Conservation (phyloP, 2,113 vertebrate genomes). For the Lipotes vexillifer region DNA sequence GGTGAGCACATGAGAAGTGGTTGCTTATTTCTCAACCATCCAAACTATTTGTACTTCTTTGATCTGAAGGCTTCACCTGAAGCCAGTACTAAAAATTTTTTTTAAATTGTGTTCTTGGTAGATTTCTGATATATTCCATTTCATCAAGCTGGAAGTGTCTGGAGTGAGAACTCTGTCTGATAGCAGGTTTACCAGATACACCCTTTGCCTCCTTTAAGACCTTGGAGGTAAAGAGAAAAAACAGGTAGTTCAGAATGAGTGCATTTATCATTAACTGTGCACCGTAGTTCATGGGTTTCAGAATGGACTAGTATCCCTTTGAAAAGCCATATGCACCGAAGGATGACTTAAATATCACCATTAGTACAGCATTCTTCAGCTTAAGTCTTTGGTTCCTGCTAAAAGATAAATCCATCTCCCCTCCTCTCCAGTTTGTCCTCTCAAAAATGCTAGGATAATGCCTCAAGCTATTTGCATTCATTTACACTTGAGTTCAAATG, state of each 20-base stretch:
- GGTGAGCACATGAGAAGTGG: background rate
- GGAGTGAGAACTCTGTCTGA: background rate
- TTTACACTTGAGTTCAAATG: constrained; percentile 28
- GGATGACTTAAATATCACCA: background rate
- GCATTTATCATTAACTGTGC: background rate
- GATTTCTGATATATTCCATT: background rate
- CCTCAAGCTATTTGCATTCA: constrained; percentile 6
- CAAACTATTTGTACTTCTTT: background rate
- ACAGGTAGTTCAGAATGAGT: background rate
- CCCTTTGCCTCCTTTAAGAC: background rate
- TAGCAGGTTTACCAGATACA: background rate
- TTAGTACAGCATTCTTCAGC: background rate
- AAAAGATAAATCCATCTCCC: background rate
- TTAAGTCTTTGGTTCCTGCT: background rate
- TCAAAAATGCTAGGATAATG: background rate
- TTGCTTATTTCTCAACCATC: background rate
- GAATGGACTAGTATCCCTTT: background rate
- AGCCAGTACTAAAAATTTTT: background rate
- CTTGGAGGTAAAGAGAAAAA: background rate
- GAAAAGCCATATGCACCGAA: background rate
- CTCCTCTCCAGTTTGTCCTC: background rate
- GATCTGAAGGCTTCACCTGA: background rate
- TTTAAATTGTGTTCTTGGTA: background rate
- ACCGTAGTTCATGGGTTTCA: background rate
- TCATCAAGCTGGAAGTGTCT: background rate